These are phyloP conservation scores for Nannoperca australis DNA, from an alignment of 2,797 vertebrate genomes.

Conservation along the genomic window DNA sequence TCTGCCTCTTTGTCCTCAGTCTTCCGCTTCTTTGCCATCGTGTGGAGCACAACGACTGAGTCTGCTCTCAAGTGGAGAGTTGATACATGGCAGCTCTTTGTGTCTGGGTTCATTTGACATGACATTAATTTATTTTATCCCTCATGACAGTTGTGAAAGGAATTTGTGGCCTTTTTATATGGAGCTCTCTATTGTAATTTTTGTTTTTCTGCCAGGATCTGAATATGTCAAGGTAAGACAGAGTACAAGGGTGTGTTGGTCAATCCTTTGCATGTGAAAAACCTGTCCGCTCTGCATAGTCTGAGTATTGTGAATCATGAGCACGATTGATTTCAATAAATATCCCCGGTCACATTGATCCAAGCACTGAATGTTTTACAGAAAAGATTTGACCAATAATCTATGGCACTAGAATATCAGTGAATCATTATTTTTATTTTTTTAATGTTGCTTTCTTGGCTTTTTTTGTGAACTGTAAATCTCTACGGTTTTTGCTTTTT, in stretches of 20 bases:
- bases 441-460: constrained; percentile 33
- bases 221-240: constrained; percentile 83
- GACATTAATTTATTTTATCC: constrained; percentile 52
- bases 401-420: constrained; percentile 13
- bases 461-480: constrained; percentile 42
- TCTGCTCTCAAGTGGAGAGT: constrained; percentile 46
- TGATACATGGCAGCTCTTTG: constrained; percentile 71
- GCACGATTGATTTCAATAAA: constrained; percentile 44
- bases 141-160: constrained; percentile 55
- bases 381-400: constrained; percentile 19
- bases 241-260: constrained; percentile 65
- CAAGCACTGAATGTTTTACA: constrained; percentile 21
- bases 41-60: constrained; percentile 40
- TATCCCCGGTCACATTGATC: constrained; percentile 28
- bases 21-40: constrained; percentile 52
- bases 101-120: constrained; percentile 58
- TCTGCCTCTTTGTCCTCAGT: constrained; percentile 59
- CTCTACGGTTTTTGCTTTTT: neutral
- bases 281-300: constrained; percentile 59
- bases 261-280: constrained; percentile 77
- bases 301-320: constrained; percentile 52
- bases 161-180: constrained; percentile 53
- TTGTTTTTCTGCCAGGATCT: constrained; percentile 80
- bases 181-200: constrained; percentile 74
- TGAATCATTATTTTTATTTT: constrained; percentile 29